These are phyloP conservation scores for Morpho achilles DNA, from an alignment of 2,888 invertebrate species.

Conservation along the genomic window DNA sequence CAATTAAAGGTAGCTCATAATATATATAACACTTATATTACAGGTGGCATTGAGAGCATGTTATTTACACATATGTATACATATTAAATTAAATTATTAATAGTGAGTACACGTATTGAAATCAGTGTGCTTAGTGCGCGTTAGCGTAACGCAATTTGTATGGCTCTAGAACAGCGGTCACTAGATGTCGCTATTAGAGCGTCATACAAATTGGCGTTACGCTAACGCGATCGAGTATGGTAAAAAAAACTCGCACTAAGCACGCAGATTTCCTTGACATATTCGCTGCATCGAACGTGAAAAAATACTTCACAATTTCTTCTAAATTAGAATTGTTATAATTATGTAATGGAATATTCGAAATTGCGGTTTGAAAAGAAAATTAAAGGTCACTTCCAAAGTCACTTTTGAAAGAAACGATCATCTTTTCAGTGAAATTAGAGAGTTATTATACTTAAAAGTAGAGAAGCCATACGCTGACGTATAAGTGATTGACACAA, in stretches of 20 bases:
- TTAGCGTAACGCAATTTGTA: too few relatives aligned
- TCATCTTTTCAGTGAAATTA: not conserved
- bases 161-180: too few relatives aligned
- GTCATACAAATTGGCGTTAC: too few relatives aligned
- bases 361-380: not conserved
- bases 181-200: too few relatives aligned
- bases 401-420: not conserved
- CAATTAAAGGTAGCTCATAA: constrained; percentile 27
- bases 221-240: too few relatives aligned
- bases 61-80: constrained; percentile 37
- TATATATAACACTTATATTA: constrained; percentile 35
- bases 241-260: too few relatives aligned
- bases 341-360: too few relatives aligned
- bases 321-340: too few relatives aligned
- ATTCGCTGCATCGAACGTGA: not conserved
- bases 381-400: not conserved
- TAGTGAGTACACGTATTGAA: not conserved
- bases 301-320: too few relatives aligned
- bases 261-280: not conserved
- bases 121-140: not conserved
- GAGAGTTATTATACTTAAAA: not conserved
- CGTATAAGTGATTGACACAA: too few relatives aligned
- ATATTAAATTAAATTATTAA: constrained; percentile 15
- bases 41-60: constrained; percentile 49
- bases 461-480: too few relatives aligned